Conservation (phyloP, 2,888 invertebrate species). For the Crocallis elinguaria region DNA sequence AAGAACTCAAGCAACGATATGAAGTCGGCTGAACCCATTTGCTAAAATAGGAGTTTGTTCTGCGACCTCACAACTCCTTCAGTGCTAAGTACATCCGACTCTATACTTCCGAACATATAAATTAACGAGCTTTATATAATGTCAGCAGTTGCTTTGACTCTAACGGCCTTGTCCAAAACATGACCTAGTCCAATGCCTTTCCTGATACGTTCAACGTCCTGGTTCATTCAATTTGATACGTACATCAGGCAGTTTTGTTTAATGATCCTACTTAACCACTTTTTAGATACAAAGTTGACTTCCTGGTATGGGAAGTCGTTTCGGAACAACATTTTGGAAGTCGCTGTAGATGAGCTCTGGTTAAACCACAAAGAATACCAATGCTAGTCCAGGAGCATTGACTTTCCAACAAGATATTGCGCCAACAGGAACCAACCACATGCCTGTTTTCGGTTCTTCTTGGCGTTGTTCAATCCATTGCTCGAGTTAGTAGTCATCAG, state of each 20-base stretch:
- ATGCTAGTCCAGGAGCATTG: too few relatives aligned
- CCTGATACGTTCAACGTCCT: slow-evolving; percentile 17
- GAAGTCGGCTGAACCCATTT: not conserved
- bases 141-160: slow-evolving; percentile 15
- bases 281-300: not conserved
- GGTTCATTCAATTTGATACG: not conserved
- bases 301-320: too few relatives aligned
- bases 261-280: not conserved
- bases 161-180: slow-evolving; percentile 19
- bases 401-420: too few relatives aligned
- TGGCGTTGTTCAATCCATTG: too few relatives aligned
- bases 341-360: too few relatives aligned
- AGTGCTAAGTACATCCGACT: not conserved
- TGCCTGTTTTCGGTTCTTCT: too few relatives aligned
- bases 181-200: slow-evolving; percentile 27
- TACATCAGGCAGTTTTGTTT: slow-evolving; percentile 5
- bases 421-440: too few relatives aligned
- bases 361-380: too few relatives aligned
- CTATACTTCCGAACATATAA: slow-evolving; percentile 14
- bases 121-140: too few relatives aligned
- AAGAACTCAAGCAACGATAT: too few relatives aligned
- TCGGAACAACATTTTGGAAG: too few relatives aligned
- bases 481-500: too few relatives aligned
- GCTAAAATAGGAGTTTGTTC: not conserved
- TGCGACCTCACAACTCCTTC: not conserved